A percentile compares a stretch with the other conserved stretches of the same genome.
These are phyloP conservation scores for Auanema freiburgensis DNA, from an alignment of 2,888 invertebrate genomes.

Conservation along the genomic window DNA sequence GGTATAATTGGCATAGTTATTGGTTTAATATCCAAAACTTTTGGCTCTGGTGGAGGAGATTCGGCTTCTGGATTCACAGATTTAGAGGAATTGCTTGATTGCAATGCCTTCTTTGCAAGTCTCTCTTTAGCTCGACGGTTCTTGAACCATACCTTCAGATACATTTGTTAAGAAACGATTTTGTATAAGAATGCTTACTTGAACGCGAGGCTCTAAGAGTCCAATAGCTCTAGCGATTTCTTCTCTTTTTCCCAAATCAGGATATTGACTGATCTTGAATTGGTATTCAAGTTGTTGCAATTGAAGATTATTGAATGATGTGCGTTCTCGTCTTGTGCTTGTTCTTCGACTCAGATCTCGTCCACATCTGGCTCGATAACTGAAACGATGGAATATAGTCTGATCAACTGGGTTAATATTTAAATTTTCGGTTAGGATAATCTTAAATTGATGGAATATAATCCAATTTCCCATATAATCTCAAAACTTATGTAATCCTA, in stretches of 20 bases:
- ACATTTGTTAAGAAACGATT: not conserved
- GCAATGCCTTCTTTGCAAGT: conserved; percentile 34
- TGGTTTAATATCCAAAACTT: conserved; percentile 26
- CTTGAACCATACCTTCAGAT: conserved; percentile 57
- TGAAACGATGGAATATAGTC: too few relatives aligned
- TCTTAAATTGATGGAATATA: too few relatives aligned
- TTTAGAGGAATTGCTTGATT: not conserved
- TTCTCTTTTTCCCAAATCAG: conserved; percentile 39
- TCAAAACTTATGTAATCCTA: too few relatives aligned
- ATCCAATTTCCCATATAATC: too few relatives aligned
- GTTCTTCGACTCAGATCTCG: conserved; percentile 12
- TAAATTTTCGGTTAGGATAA: too few relatives aligned
- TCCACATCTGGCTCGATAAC: too few relatives aligned
- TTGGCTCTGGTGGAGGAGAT: conserved; percentile 31
- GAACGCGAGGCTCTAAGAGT: conserved; percentile 40
- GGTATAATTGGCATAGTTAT: conserved; percentile 26
- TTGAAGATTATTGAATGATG: conserved; percentile 40
- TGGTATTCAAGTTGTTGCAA: conserved; percentile 37
- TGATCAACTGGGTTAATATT: too few relatives aligned
- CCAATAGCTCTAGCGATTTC: conserved; percentile 32
- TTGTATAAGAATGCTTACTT: conserved; percentile 20
- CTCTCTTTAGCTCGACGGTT: conserved; percentile 53
- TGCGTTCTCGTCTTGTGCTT: conserved; percentile 36
- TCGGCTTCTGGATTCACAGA: conserved; percentile 13
- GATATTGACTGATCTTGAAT: conserved; percentile 42